Percentiles rank a stretch among this genome's conserved stretches.
phyloP scores from a whole-genome alignment of 2,888 invertebrate species.

The Epistrophe grossulariae region DNA sequence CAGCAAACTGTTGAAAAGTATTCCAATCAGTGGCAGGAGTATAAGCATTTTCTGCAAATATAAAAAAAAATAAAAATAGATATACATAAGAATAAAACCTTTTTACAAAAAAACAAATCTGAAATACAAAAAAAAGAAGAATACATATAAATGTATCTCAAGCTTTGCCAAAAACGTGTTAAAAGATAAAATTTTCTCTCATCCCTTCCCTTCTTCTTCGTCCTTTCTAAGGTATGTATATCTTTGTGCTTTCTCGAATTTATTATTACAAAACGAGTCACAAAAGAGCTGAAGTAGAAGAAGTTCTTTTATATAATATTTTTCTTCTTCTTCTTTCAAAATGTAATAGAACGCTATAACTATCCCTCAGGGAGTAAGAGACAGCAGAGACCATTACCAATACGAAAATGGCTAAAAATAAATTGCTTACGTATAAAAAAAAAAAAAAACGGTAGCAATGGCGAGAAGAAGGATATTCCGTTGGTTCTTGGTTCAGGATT shows the following conservation, averaged over 20 bases:
- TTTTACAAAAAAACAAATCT: constrained; percentile 7
- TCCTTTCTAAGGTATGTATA: background rate
- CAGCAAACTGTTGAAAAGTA: constrained; percentile 82
- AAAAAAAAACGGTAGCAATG: constrained; percentile 29
- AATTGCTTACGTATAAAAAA: constrained; percentile 67
- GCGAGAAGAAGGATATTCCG: constrained; percentile 53
- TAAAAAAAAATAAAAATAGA: constrained; percentile 55
- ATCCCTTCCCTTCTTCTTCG: background rate
- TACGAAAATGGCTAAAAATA: constrained; percentile 47
- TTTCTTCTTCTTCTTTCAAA: constrained; percentile 32
- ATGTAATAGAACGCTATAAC: constrained; percentile 67
- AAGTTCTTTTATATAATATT: constrained; percentile 26
- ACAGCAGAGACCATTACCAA: constrained; percentile 44
- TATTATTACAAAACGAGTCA: constrained; percentile 56
- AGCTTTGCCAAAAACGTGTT: constrained; percentile 39
- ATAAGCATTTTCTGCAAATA: constrained; percentile 83
- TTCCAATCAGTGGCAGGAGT: constrained; percentile 82
- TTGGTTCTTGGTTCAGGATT: constrained; percentile 55
- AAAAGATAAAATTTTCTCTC: constrained; percentile 47
- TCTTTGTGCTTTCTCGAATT: constrained; percentile 27
- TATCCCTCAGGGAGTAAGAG: constrained; percentile 62
- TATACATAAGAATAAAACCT: constrained; percentile 16
- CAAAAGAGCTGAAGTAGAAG: constrained; percentile 40
- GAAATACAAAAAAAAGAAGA: background rate
- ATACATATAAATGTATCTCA: constrained; percentile 43